These are phyloP conservation scores for Lateolabrax maculatus DNA, from an alignment of 2,797 vertebrate genomes.

Conservation along the genomic window DNA sequence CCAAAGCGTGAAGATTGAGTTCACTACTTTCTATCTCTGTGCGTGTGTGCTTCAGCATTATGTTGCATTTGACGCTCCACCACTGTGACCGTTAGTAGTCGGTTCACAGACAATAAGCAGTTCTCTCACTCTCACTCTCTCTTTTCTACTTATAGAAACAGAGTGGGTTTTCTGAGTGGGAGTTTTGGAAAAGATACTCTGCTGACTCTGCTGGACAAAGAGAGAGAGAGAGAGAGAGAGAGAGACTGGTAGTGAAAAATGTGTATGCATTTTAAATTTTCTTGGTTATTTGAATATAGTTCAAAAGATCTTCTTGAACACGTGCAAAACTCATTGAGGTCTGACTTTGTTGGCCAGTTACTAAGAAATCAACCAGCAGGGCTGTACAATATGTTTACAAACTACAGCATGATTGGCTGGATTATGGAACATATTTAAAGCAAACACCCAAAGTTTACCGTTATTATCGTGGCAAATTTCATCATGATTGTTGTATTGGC, in stretches of 20 bases:
- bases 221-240: conserved; percentile 17
- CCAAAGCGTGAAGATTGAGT: conserved; percentile 3
- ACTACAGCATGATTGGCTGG: not conserved
- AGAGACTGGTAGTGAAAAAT: conserved; percentile 8
- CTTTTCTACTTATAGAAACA: conserved; percentile 69
- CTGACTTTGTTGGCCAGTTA: not conserved
- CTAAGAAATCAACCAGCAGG: not conserved
- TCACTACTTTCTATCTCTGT: conserved; percentile 10
- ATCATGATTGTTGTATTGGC: not conserved
- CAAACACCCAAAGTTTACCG: not conserved
- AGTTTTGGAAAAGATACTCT: conserved; percentile 68
- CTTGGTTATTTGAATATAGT: not conserved
- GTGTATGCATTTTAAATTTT: not conserved
- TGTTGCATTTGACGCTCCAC: conserved; percentile 52
- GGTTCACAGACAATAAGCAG: conserved; percentile 63
- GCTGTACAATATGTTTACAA: not conserved
- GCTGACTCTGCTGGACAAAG: conserved; percentile 65
- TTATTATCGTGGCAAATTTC: not conserved
- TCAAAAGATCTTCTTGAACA: not conserved
- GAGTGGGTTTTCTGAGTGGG: conserved; percentile 81
- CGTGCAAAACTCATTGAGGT: not conserved
- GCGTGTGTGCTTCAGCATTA: conserved; percentile 26
- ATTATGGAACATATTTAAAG: not conserved
- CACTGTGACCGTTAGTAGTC: conserved; percentile 49
- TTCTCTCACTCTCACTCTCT: conserved; percentile 60